Percentiles rank a stretch among this genome's conserved stretches.
Conservation (phyloP, 2,113 vertebrate genomes). For the Bungarus multicinctus region DNA sequence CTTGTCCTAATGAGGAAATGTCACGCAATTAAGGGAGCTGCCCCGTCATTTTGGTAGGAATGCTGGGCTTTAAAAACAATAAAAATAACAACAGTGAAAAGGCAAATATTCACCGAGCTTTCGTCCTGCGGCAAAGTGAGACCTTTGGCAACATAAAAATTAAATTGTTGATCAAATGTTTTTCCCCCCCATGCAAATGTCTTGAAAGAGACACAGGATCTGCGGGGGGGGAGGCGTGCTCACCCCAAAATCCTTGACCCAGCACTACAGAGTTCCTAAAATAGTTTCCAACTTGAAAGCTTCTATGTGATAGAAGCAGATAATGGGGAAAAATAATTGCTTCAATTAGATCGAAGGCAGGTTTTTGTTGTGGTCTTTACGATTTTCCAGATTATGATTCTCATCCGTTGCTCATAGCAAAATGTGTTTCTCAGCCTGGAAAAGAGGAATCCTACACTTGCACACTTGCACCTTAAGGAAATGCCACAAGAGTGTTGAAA, state of each 20-base stretch:
- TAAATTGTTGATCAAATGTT: background rate
- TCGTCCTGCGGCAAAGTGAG: constrained; percentile 13
- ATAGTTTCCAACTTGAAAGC: background rate
- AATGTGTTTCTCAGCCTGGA: background rate
- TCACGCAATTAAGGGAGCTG: constrained; percentile 11
- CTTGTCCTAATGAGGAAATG: constrained; percentile 21
- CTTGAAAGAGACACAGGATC: background rate
- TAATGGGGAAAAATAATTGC: background rate
- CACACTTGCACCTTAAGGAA: background rate
- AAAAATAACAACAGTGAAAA: background rate
- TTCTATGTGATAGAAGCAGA: background rate
- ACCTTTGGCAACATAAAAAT: background rate
- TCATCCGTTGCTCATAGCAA: background rate
- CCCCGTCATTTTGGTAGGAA: constrained; percentile 25
- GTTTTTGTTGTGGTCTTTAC: background rate
- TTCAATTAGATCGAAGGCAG: background rate
- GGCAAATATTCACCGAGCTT: constrained; percentile 20
- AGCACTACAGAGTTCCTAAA: background rate
- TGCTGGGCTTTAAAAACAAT: background rate
- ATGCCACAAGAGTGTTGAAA: background rate
- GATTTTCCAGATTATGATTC: background rate
- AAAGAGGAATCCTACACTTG: background rate
- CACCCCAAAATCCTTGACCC: background rate
- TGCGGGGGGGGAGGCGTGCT: background rate
- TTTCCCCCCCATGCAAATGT: background rate